Evolutionary conservation across 2,888 invertebrate genomes (phyloP).

Genomic region (Diloba caeruleocephala): DNA sequence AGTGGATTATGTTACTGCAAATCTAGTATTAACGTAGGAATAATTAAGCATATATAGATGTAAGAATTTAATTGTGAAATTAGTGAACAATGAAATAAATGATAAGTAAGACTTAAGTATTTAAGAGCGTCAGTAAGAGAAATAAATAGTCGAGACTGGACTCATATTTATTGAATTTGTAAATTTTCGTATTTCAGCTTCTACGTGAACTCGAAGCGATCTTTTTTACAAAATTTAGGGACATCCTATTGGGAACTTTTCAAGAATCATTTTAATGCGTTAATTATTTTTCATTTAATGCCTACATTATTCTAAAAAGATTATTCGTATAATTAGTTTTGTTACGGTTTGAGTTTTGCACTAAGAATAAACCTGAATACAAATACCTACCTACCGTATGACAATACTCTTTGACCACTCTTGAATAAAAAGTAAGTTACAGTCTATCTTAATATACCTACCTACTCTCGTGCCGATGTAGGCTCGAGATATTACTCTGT

Average conservation of each 20-base stretch:
- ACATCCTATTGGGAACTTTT: constrained; percentile 20
- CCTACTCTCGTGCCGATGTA: not conserved
- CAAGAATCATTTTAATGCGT: not conserved
- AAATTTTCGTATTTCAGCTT: constrained; percentile 41
- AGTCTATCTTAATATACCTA: not conserved
- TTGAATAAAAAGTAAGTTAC: constrained; percentile 11
- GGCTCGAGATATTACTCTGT: constrained; percentile 13
- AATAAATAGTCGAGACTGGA: constrained; percentile 41
- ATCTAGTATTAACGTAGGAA: constrained; percentile 25
- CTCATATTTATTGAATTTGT: constrained; percentile 46
- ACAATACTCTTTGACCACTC: constrained; percentile 33
- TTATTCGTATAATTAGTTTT: too few species aligned
- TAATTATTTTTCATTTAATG: too few species aligned
- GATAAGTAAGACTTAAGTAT: constrained; percentile 43
- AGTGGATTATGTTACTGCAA: constrained; percentile 10
- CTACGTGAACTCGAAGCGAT: constrained; percentile 25
- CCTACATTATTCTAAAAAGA: too few species aligned
- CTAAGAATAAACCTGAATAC: not conserved
- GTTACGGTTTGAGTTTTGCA: constrained; percentile 1
- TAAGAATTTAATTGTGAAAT: constrained; percentile 25
- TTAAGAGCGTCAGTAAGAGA: constrained; percentile 38
- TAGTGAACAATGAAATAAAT: constrained; percentile 46
- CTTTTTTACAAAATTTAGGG: constrained; percentile 51
- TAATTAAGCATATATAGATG: constrained; percentile 3
- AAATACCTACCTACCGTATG: constrained; percentile 1